Base-by-base conservation (phyloP, 1,140 invertebrate species). In the Brachionus paranguensis region DNA sequence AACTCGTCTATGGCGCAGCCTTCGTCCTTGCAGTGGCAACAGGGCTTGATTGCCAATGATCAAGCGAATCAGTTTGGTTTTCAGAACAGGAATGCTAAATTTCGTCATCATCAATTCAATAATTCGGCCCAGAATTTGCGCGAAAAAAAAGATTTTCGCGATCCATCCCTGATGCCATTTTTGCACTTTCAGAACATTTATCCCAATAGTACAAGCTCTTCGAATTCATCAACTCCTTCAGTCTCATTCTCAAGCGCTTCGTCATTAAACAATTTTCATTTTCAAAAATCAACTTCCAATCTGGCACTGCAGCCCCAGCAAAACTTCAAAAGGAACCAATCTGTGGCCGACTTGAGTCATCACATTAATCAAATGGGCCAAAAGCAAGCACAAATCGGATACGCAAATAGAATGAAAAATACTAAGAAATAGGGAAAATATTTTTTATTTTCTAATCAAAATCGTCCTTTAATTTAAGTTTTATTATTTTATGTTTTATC, bases 61-160 rank as follows among this genome's bases (percentile, higher is more conserved):
- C 68, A 41, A 41, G 43, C 33, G 14, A 72, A 72, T 41, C 68
- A 72, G 20, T 43, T 72, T 72, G n/a, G 43, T 41, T 11, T 20
- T 43, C 41, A 33, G 11, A 68, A 72, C 11, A 72, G 37, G n/a
- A 72, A 72, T 43, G 7, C 68, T 0, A 72, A 72, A 43, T 43
- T 72, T 43, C 29, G 68, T 17, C 33, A 43, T 72, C 68, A 72
- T 72, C 68, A 72, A 43, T 72, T 41, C 43, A 68, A 17, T 14
- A 72, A 72, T 72, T 72, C 68, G 17, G 43, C 33, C n/a, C 68
- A 72, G 33, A 72, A 17, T 24, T 43, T 72, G 17, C 14, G 68
- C 20, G 68, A 72, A 20, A 72, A 72, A 72, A 72, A 72, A 72
- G 68, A 72, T 72, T 72, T 72, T 20, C 37, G 68, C 7, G 68